phyloP scores from a whole-genome alignment of 2,888 invertebrate genomes.

The Tuta absoluta region DNA sequence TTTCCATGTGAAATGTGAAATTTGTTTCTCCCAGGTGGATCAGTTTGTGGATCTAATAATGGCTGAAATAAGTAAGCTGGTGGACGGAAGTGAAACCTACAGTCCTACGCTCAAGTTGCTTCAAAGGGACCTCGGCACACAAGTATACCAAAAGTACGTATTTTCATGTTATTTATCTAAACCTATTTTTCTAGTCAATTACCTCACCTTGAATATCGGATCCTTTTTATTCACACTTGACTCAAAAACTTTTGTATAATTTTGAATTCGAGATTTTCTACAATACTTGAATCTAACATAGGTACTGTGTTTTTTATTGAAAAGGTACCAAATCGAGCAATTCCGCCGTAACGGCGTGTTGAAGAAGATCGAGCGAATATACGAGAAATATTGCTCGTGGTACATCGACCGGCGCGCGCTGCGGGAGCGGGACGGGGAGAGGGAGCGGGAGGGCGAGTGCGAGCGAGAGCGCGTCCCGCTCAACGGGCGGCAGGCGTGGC shows the following conservation, averaged over 20 bases:
- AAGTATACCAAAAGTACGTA: conserved; percentile 83
- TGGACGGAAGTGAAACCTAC: conserved; percentile 89
- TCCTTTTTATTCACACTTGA: no score
- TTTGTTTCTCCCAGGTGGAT: conserved; percentile 52
- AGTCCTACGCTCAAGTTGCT: conserved; percentile 86
- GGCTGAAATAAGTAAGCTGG: conserved; percentile 85
- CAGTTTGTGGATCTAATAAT: conserved; percentile 84
- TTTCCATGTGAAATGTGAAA: background rate
- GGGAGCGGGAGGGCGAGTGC: no score
- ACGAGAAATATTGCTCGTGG: conserved; percentile 84
- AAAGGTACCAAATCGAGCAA: conserved; percentile 83
- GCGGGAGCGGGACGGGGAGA: no score
- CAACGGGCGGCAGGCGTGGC: background rate
- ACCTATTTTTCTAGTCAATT: no score
- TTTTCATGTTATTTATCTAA: no score
- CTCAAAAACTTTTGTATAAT: no score
- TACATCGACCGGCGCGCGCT: conserved; percentile 72
- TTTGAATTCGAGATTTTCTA: no score
- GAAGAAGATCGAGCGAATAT: conserved; percentile 83
- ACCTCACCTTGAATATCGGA: no score
- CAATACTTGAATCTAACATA: no score
- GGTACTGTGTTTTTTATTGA: conserved; percentile 45
- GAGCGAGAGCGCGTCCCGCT: background rate
- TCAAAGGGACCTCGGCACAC: conserved; percentile 84
- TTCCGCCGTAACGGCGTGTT: conserved; percentile 84